Base-by-base conservation (phyloP, 2,113 vertebrate species). In the Corydoras sp. region DNA sequence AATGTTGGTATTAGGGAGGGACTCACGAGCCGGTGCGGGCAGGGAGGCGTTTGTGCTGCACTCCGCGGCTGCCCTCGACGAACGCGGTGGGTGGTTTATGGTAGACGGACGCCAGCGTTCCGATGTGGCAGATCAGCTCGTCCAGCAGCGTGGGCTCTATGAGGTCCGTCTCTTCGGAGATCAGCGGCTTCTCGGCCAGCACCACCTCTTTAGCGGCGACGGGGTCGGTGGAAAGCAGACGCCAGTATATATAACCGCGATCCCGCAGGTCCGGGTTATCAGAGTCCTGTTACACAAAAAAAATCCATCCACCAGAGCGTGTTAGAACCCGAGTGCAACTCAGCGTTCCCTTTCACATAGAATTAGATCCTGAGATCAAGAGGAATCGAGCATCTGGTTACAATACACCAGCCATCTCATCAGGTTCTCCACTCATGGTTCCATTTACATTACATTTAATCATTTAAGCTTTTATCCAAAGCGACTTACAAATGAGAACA, bases 211-310 rank as follows among this genome's bases (percentile, higher is more conserved):
- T 98, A 65, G 96, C 97, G 0, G 97, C 96, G 80, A 98, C 96
- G 0, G 97, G 97, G 81, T 99, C 97, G 0, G 97, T 99, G 79
- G 96, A 98, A n/a, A 99, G 93, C 82, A 99, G 90, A 58, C 97
- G 94, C 97, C 97, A 99, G 85, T 99, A 99, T 88, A 99, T 99
- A 86, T 99, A 99, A 4, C 97, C 97, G 0, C 97, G 92, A 65
- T 98, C 97, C 71, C 97, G 88, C 80, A 99, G 89, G 84, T 98
- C 97, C 0, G 97, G 97, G 82, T 98, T 99, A 83, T 99, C 97
- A 0, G 97, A 98, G 83, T 99, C 96, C 97, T 99, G 72, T 0
- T 35, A 24, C 0, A 49, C 12, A 43, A 60, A 50, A 13, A 7
- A 24, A 10, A n/a, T 13, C 29, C 9, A 18, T 2, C 13, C 12